Evolutionary conservation across 2,797 vertebrate species (phyloP), one percentile per base, ranked within the genome.

Genomic region (Dromococcyx pavoninus): DNA sequence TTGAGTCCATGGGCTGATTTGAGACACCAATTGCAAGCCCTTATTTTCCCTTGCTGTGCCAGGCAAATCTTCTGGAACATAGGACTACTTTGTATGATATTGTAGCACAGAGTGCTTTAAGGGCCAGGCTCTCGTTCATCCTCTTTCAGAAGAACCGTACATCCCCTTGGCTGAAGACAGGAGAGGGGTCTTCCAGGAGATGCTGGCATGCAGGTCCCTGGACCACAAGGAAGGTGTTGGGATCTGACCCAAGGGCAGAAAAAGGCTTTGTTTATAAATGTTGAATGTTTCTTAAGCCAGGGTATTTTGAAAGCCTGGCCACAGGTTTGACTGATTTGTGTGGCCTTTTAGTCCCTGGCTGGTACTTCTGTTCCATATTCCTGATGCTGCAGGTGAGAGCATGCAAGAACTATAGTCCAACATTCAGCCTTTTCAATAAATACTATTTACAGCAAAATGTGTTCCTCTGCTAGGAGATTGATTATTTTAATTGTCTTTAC

Each of bases 61-160:
- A 57, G 27, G 19, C 48, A 13, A 10, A 22, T 21, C 7, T 25
- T 60, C 28, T n/a, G 39, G 72, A 27, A 73, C 46, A 82, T 25
- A 46, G 15, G 17, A 54, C 13, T 32, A 0, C 15, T 37, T 9
- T 0, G 7, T 39, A 13, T 24, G 30, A 44, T 2, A 1, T 4
- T 4, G 32, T 7, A 17, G 58, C 67, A 32, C 5, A 21, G 57
- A 3, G 54, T 7, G 43, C 43, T 39, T 12, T 43, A 21, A 39
- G 28, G 41, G 37, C 16, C 4, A 5, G 48, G 33, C 33, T 71
- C 6, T 21, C 1, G 1, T 12, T 43, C 9, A 2, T 33, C 43
- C 43, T 11, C 18, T 39, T 1, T 61, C 22, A 2, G n/a, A 24
- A 39, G 10, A 58, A n/a, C 24, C 1, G 0, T 12, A 39, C 10